These are phyloP conservation scores for Strongylocentrotus purpuratus DNA, from an alignment of 35 echinoderm and acorn worm species.

Conservation along the genomic window DNA sequence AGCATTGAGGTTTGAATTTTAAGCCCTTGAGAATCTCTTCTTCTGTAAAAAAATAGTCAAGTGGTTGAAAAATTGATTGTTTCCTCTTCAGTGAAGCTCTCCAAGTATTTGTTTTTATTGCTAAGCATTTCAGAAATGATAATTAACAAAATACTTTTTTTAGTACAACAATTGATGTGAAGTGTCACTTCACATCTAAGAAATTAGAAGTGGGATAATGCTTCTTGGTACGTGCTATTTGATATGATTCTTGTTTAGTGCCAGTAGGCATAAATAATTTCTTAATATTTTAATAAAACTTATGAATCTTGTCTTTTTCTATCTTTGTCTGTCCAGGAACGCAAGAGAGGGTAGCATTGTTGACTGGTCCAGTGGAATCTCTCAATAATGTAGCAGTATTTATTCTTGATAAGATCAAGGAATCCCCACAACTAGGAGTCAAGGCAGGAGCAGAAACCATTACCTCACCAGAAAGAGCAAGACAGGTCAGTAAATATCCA, in stretches of 20 bases:
- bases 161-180: not conserved
- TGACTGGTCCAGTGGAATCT: slow-evolving; percentile 94
- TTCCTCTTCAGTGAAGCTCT: not conserved
- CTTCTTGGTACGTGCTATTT: not conserved
- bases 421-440: slow-evolving; percentile 90
- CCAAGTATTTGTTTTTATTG: not conserved
- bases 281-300: slow-evolving; percentile 6
- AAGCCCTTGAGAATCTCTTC: not conserved
- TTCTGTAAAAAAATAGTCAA: not conserved
- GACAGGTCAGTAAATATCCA: slow-evolving; percentile 72
- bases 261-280: not conserved
- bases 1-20: not conserved
- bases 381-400: slow-evolving; percentile 78
- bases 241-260: not conserved
- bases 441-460: slow-evolving; percentile 90
- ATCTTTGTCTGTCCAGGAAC: slow-evolving; percentile 72
- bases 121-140: not conserved
- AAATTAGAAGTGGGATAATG: not conserved
- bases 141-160: not conserved
- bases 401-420: slow-evolving; percentile 95
- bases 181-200: not conserved
- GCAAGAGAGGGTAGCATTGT: slow-evolving; percentile 87
- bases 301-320: slow-evolving; percentile 25
- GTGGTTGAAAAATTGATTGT: not conserved
- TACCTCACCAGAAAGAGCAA: slow-evolving; percentile 90